Conservation (phyloP, 1,140 invertebrate genomes). For the Pseudobourletiella spinata region DNA sequence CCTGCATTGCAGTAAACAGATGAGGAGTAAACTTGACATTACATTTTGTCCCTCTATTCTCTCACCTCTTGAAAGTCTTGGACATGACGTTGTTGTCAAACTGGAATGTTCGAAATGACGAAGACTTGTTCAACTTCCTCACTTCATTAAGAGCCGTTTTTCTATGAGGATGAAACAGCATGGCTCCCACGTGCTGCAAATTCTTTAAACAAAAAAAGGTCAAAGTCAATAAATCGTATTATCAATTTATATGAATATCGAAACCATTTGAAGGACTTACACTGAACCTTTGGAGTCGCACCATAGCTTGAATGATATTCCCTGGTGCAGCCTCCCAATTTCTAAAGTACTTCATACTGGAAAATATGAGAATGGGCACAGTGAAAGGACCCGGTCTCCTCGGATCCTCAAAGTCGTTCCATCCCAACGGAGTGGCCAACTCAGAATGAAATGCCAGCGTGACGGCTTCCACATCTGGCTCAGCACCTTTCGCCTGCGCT, state of each 20-base stretch:
- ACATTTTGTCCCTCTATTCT: too few relatives aligned
- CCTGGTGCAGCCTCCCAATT: constrained; percentile 31
- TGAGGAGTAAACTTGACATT: too few relatives aligned
- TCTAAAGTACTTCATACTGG: constrained; percentile 24
- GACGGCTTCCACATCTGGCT: constrained; percentile 29
- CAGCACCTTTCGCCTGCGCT: constrained; percentile 1
- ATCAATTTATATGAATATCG: neutral
- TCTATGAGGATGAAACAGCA: constrained; percentile 29
- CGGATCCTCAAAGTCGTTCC: constrained; percentile 35
- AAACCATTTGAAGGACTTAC: constrained; percentile 10
- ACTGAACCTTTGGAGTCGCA: constrained; percentile 33
- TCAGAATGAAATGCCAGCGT: constrained; percentile 35
- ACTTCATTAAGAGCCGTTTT: constrained; percentile 34
- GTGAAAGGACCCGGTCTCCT: constrained; percentile 27
- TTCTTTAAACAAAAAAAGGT: constrained; percentile 10
- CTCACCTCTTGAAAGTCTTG: constrained; percentile 35
- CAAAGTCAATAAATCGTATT: neutral
- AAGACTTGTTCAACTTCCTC: constrained; percentile 30
- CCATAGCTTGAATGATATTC: constrained; percentile 32
- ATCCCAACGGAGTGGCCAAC: constrained; percentile 27
- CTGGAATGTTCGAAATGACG: constrained; percentile 23
- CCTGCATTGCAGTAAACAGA: too few relatives aligned
- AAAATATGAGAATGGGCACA: constrained; percentile 30
- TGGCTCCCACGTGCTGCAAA: constrained; percentile 27
- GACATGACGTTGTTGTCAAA: constrained; percentile 36